Evolutionary conservation across 2,113 vertebrate genomes (phyloP).

Genomic region (Stictonetta naevosa): DNA sequence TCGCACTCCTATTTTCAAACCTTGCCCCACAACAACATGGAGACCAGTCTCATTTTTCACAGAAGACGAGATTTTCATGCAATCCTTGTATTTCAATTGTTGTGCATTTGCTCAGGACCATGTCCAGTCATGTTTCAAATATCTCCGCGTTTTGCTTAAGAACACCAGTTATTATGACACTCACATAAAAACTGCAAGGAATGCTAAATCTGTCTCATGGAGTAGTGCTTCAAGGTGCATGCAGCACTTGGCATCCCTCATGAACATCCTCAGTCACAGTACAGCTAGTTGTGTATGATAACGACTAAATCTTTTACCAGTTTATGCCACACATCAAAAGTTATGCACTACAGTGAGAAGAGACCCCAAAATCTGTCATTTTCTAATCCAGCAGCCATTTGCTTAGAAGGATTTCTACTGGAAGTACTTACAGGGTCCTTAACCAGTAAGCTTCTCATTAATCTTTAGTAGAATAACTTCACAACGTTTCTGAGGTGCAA

Average conservation of each 20-base stretch:
- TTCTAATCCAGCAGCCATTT: not conserved
- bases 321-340: not conserved
- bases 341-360: not conserved
- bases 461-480: not conserved
- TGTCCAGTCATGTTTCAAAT: not conserved
- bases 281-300: not conserved
- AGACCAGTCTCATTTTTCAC: not conserved
- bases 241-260: not conserved
- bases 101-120: not conserved
- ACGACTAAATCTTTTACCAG: not conserved
- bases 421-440: not conserved
- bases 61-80: not conserved
- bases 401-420: not conserved
- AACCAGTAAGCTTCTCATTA: not conserved
- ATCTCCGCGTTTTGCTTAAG: not conserved
- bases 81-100: not conserved
- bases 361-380: not conserved
- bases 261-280: not conserved
- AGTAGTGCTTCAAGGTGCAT: not conserved
- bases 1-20: not conserved
- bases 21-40: not conserved
- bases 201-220: not conserved
- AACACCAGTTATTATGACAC: not conserved
- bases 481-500: not conserved
- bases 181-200: not conserved